Conservation (phyloP, 2,888 invertebrate species). For the Scaptomyza parva region DNA sequence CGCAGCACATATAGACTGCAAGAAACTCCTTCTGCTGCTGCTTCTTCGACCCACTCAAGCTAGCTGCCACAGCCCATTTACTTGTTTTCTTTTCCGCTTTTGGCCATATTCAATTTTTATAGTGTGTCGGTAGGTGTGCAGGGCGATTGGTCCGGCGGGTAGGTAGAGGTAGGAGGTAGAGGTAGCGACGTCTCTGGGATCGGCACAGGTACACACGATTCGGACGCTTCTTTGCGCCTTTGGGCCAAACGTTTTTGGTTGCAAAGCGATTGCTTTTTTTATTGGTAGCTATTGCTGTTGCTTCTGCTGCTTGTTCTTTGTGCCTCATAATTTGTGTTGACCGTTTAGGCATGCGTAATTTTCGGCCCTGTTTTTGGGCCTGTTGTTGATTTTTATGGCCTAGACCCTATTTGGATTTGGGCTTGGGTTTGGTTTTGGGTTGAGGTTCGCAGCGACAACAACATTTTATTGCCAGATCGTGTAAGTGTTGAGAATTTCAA, state of each 20-base stretch:
- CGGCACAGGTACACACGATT: constrained; percentile 51
- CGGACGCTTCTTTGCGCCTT: constrained; percentile 50
- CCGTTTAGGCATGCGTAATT: constrained; percentile 75
- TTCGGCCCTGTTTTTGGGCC: constrained; percentile 59
- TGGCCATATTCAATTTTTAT: constrained; percentile 73
- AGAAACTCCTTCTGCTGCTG: constrained; percentile 18
- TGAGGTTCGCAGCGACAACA: background rate
- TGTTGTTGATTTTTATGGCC: constrained; percentile 32
- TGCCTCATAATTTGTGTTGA: constrained; percentile 67
- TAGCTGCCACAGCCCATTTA: constrained; percentile 33
- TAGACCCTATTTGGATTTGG: constrained; percentile 38
- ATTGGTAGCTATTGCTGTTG: constrained; percentile 32
- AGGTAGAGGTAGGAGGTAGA: background rate
- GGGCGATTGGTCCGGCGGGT: no score
- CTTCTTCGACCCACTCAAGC: constrained; percentile 17
- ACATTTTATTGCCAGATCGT: constrained; percentile 36
- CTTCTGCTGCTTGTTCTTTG: constrained; percentile 26
- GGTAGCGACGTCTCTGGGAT: constrained; percentile 11
- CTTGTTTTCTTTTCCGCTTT: constrained; percentile 60
- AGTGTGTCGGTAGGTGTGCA: constrained; percentile 1
- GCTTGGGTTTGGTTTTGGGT: background rate
- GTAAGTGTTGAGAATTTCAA: constrained; percentile 14
- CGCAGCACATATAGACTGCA: constrained; percentile 12
- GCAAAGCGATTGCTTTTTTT: constrained; percentile 72
- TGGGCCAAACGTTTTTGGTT: constrained; percentile 66